phyloP scores from a whole-genome alignment of 2,888 invertebrate species.

The Leptinotarsa rubiginosa region DNA sequence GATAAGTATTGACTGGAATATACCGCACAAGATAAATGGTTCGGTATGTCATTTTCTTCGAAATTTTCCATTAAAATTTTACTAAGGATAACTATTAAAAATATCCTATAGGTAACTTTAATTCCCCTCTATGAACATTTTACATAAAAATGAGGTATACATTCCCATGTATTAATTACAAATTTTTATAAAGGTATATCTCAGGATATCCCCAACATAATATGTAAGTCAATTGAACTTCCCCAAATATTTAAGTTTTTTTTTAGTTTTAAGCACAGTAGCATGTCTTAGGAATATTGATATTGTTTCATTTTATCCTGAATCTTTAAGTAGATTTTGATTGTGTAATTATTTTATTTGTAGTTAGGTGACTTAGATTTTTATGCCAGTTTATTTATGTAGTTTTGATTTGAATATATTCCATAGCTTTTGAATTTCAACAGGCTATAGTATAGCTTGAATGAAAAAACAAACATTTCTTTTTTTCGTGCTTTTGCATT shows the following conservation, averaged over 20 bases:
- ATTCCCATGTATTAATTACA: constrained; percentile 36
- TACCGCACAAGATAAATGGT: not conserved
- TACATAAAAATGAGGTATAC: constrained; percentile 13
- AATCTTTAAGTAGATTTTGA: constrained; percentile 49
- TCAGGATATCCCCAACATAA: constrained; percentile 64
- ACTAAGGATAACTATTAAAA: not conserved
- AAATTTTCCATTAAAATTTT: not conserved
- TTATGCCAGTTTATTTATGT: constrained; percentile 56
- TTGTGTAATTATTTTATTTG: constrained; percentile 53
- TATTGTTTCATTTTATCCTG: constrained; percentile 52
- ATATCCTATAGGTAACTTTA: not conserved
- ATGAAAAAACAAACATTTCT: no score
- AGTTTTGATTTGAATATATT: constrained; percentile 49
- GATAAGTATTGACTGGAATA: not conserved
- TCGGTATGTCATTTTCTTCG: constrained; percentile 5
- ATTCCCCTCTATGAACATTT: not conserved
- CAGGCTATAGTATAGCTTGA: no score
- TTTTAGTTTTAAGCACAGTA: constrained; percentile 61
- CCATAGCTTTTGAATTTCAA: constrained; percentile 19
- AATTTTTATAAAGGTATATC: constrained; percentile 59
- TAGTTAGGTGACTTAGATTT: constrained; percentile 53
- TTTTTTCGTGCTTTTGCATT: not conserved
- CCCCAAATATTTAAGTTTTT: constrained; percentile 45
- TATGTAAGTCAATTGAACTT: constrained; percentile 61
- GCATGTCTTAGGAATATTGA: constrained; percentile 56